Evolutionary conservation across 1,140 invertebrate species (phyloP).

Genomic region (Meteorus sp.): DNA sequence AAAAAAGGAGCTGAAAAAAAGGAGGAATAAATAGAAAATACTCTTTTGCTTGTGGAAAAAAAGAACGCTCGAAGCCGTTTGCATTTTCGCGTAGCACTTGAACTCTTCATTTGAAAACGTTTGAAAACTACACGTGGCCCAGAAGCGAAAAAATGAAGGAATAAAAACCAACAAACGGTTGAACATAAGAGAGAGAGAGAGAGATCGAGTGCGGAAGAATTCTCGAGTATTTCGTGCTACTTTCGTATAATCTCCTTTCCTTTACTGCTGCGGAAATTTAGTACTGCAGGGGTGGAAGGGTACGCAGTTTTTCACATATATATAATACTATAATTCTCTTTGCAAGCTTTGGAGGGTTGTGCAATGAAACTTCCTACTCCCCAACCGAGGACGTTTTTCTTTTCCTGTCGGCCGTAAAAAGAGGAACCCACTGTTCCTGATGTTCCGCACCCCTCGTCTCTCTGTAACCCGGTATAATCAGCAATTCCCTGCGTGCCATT

Average conservation of each 20-base stretch:
- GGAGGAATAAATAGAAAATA: slow-evolving; percentile 12
- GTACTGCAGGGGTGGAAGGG: not conserved
- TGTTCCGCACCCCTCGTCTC: slow-evolving; percentile 4
- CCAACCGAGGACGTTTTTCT: slow-evolving; percentile 7
- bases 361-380: slow-evolving; percentile 6
- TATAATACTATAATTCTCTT: no score
- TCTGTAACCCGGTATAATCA: slow-evolving; percentile 20
- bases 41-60: slow-evolving; percentile 8
- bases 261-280: slow-evolving; percentile 29
- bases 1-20: slow-evolving; percentile 13
- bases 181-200: slow-evolving; percentile 1
- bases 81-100: slow-evolving; percentile 26
- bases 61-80: slow-evolving; percentile 30
- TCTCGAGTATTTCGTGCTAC: slow-evolving; percentile 23
- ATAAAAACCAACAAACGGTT: no score
- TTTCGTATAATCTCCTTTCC: slow-evolving; percentile 17
- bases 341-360: not conserved
- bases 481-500: slow-evolving; percentile 24
- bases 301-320: not conserved
- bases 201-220: no score
- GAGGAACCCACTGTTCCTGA: no score
- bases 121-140: slow-evolving; percentile 22
- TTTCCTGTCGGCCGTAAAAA: slow-evolving; percentile 24
- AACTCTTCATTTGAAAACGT: slow-evolving; percentile 19
- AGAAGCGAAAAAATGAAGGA: slow-evolving; percentile 2